phyloP scores from a whole-genome alignment of 1,140 invertebrate genomes.

The Laodelphax striatellus region DNA sequence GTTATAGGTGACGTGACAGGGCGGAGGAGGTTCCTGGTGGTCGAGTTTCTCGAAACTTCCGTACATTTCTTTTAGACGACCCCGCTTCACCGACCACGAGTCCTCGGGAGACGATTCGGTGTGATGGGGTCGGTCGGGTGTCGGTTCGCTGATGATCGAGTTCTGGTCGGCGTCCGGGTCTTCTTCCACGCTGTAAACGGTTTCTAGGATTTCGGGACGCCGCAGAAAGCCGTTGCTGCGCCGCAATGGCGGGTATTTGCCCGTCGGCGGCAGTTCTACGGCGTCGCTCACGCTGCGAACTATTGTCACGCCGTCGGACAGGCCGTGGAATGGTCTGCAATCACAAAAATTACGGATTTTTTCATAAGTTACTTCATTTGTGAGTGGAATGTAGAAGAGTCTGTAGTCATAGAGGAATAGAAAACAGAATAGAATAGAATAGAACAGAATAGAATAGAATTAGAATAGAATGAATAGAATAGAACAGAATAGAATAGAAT shows the following conservation, averaged over 20 bases:
- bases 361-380: no score
- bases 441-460: no score
- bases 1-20: slow-evolving; percentile 62
- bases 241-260: slow-evolving; percentile 55
- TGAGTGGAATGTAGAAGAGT: no score
- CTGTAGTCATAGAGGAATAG: no score
- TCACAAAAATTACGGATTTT: neutral
- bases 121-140: slow-evolving; percentile 1
- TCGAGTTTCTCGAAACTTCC: slow-evolving; percentile 36
- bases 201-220: slow-evolving; percentile 69
- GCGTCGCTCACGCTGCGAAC: slow-evolving; percentile 67
- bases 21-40: slow-evolving; percentile 24
- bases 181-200: slow-evolving; percentile 74
- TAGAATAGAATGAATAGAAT: no score
- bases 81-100: neutral
- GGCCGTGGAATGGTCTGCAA: slow-evolving; percentile 17
- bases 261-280: slow-evolving; percentile 49
- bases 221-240: slow-evolving; percentile 61
- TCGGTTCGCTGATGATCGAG: slow-evolving; percentile 15
- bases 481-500: no score
- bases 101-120: slow-evolving; percentile 20
- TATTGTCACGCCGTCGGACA: slow-evolving; percentile 45
- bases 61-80: slow-evolving; percentile 24
- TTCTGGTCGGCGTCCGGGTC: slow-evolving; percentile 48
- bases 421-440: no score